Evolutionary conservation across 2,888 invertebrate genomes (phyloP), one percentile per base, ranked within the genome.

Genomic region (Miltochrista miniata): DNA sequence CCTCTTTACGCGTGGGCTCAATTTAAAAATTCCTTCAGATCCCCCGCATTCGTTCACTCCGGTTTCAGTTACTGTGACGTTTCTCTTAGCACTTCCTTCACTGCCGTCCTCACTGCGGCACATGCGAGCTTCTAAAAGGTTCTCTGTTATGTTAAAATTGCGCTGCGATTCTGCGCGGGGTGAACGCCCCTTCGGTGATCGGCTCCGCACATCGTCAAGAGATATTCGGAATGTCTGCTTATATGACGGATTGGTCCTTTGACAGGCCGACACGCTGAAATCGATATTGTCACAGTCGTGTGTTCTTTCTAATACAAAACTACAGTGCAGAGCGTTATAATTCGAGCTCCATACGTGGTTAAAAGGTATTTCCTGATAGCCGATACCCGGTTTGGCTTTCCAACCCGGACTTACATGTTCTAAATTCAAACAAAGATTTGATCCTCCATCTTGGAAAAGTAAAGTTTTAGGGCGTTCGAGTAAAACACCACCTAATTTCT

Each of bases 381-480:
- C 96, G 47, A 96, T 95, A 46, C 96, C 95, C n/a, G 96, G 95
- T 81, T 97, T 97, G 55, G 96, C 95, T 74, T 95, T 95, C 98
- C 98, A 98, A 39, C 97, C 98, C 43, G 95, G 94, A 50, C 96
- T 96, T 14, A 98, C 93, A 72, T 97, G 96, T 75, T 98, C 98
- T 61, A 99, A 92, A 68, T 96, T 96, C 69, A 99, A 93, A 84
- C 97, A 97, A 42, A 99, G 92, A 79, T 96, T 96, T 38, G 95
- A 95, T 4, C 97, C 98, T 63, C 97, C 97, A 77, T 98, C 97
- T 88, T 97, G 96, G 88, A 98, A 97, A 54, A 96, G 92, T 68
- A 98, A 94, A 38, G 96, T 95, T 74, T 97, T 95, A 4, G 98
- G 96, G 69, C 98, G 96, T 79, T 98, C 98, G 69, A 99, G 93